Conservation (phyloP, 37 sponge, comb jelly and placozoan genomes). For the Halisarca cf. caerulea region DNA sequence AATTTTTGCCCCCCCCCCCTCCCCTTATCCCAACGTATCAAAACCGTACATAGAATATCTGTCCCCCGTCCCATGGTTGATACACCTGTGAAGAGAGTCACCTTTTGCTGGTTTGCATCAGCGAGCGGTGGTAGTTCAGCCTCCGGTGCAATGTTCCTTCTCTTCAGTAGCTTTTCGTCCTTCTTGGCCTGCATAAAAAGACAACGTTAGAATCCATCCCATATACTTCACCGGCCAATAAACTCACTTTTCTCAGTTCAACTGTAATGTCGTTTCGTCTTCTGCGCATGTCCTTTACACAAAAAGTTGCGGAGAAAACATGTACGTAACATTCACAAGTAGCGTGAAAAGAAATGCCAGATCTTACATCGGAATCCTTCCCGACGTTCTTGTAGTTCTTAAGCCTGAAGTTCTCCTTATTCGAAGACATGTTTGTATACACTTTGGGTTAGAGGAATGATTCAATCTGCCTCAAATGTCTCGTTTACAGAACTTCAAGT, state of each 20-base stretch:
- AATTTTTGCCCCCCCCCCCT: too few species aligned
- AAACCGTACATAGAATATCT: too few species aligned
- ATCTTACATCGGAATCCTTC: constrained; percentile 54
- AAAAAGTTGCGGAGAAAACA: too few species aligned
- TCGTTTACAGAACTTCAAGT: too few species aligned
- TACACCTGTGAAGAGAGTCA: too few species aligned
- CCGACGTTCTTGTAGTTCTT: constrained; percentile 73
- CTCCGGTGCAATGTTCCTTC: constrained; percentile 75
- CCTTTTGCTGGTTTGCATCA: constrained; percentile 48
- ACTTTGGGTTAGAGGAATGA: too few species aligned
- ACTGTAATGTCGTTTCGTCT: constrained; percentile 75
- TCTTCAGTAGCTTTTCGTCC: constrained; percentile 85
- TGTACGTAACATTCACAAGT: neutral
- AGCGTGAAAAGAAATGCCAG: neutral
- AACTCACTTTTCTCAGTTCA: constrained; percentile 73
- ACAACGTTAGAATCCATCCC: too few species aligned
- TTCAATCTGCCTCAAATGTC: too few species aligned
- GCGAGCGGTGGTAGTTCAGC: constrained; percentile 38
- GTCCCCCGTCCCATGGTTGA: too few species aligned
- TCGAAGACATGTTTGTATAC: neutral
- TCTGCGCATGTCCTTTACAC: constrained; percentile 71
- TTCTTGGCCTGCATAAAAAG: constrained; percentile 67
- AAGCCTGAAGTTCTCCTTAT: constrained; percentile 44
- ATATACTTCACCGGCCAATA: neutral
- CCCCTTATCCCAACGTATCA: too few species aligned